Evolutionary conservation across 2,888 invertebrate genomes (phyloP), one percentile per base, ranked within the genome.

Genomic region (Pecten maximus): DNA sequence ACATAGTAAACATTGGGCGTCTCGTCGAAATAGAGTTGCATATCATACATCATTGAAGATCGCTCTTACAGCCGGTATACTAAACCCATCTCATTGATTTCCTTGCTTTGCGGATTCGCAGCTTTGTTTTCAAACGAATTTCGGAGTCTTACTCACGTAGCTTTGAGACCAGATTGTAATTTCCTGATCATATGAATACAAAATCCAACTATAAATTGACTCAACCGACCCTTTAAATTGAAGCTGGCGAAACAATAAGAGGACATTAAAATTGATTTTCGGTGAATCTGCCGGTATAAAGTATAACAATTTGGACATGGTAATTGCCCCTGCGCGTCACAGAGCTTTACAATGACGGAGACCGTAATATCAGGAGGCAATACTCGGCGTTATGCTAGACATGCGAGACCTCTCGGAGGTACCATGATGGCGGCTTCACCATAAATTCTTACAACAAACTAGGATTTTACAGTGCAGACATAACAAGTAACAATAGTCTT

Each of bases 241-340:
- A 74, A 74, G 74, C 35, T 74, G 35, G 8, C 35, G 74, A 74
- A 74, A 74, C 74, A 74, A 74, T 74, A 35, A 74, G 6, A 23
- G 15, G 74, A 74, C 74, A 28, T 74, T 74, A 74, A 74, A 74
- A 74, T 74, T 74, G 74, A 74, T 74, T 74, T 74, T 28, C 74
- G 19, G 74, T 74, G 74, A 74, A 74, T 74, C 74, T 74, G 74
- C 35, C 74, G 2, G 74, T 74, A 74, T 74, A 74, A 74, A 74
- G 35, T 74, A 35, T 74, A 35, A 74, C 74, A 74, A 74, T 28
- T 28, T 74, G 28, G 35, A 74, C 74, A 28, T 6, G 35, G 74
- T 74, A 74, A 74, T 74, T 74, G 35, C 74, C 23, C 12, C 35
- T 6, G 35, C 10, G 74, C 28, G 74, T 74, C 35, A 35, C 10